Evolutionary conservation across 2,113 vertebrate species (phyloP).

Genomic region (Falco punctatus): DNA sequence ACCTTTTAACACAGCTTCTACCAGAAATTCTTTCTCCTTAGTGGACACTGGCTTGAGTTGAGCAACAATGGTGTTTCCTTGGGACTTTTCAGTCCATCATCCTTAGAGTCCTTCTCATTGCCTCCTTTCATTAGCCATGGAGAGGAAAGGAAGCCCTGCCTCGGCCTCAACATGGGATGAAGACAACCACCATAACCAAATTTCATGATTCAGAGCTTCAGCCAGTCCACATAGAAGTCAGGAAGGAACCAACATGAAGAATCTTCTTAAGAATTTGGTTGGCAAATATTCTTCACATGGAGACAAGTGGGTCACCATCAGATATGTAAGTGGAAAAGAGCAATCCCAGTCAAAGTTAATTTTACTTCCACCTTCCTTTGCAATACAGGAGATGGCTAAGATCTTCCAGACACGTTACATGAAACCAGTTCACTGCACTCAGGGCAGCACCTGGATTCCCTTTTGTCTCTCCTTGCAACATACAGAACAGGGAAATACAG

Average conservation of each 20-base stretch:
- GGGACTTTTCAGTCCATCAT: not conserved
- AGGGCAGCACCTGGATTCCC: not conserved
- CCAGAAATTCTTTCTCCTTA: not conserved
- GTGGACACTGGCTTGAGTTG: not conserved
- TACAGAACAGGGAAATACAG: not conserved
- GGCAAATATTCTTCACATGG: not conserved
- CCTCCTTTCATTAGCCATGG: not conserved
- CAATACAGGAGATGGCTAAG: not conserved
- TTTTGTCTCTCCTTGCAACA: not conserved
- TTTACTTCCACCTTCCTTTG: not conserved
- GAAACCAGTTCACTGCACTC: not conserved
- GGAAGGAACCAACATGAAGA: not conserved
- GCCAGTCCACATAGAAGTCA: not conserved
- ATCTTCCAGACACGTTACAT: not conserved
- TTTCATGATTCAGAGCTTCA: not conserved
- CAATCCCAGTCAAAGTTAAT: not conserved
- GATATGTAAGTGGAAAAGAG: not conserved
- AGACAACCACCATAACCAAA: not conserved
- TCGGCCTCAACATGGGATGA: accelerated
- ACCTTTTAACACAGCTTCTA: not conserved
- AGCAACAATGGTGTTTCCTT: not conserved
- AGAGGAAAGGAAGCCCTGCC: not conserved
- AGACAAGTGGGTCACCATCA: not conserved
- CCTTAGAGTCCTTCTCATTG: not conserved
- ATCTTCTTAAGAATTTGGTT: not conserved